phyloP scores from a whole-genome alignment of 2,113 vertebrate species.

The Paramisgurnus dabryanus region DNA sequence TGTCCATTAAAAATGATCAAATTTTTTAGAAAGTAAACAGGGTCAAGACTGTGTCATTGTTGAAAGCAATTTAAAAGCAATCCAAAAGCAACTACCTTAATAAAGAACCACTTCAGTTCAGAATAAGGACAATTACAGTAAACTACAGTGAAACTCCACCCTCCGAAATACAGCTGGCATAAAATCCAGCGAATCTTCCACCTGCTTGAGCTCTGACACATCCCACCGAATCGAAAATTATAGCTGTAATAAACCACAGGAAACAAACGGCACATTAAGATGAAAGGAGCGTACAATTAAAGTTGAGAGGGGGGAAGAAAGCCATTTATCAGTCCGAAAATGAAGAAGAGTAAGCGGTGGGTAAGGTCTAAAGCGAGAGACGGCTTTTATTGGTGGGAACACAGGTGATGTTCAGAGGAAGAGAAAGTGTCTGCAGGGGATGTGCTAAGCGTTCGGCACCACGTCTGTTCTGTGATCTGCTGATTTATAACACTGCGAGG shows the following conservation, averaged over 20 bases:
- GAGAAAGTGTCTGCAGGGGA: conserved; percentile 92
- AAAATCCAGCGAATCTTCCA: conserved; percentile 58
- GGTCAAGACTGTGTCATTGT: no score
- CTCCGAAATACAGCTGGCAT: conserved; percentile 22
- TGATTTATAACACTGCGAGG: conserved; percentile 91
- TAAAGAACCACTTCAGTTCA: not conserved
- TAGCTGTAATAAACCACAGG: conserved; percentile 74
- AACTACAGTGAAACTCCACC: conserved; percentile 25
- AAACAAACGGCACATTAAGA: conserved; percentile 80
- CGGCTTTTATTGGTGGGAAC: conserved; percentile 88
- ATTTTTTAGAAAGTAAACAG: no score
- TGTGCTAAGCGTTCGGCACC: conserved; percentile 82
- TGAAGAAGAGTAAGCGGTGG: conserved; percentile 40
- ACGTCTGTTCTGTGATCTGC: conserved; percentile 84
- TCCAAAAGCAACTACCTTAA: not conserved
- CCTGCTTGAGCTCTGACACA: conserved; percentile 71
- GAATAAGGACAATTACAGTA: conserved; percentile 6
- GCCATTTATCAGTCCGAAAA: conserved; percentile 81
- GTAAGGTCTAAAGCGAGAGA: conserved; percentile 86
- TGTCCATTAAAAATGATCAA: no score
- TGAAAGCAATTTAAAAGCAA: no score
- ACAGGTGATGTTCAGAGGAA: conserved; percentile 89
- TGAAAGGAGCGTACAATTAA: conserved; percentile 77
- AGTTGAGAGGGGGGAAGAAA: conserved; percentile 59
- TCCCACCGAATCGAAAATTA: conserved; percentile 74